Evolutionary conservation across 2,797 vertebrate species (phyloP), one percentile per base, ranked within the genome.

Genomic region (Malacoraja senta): DNA sequence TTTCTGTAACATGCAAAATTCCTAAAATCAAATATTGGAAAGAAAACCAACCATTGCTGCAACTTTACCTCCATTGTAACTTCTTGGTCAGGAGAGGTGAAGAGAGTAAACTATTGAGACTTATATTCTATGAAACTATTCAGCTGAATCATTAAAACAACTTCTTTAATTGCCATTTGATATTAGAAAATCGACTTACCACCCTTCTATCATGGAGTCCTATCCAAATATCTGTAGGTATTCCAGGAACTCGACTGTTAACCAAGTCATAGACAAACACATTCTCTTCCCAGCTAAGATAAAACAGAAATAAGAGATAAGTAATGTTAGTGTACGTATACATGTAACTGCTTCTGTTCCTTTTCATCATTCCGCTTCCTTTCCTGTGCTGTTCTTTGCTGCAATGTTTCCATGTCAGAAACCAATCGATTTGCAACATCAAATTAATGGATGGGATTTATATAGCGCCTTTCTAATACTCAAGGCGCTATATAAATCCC

Each of bases 191-290:
- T n/a, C 12, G 38, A 93, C 95, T 95, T 94, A 97, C 97, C 97
- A 97, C 96, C 93, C 97, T 96, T 0, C 97, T 95, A 94, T 97
- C 97, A 0, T 97, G 97, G 93, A 97, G 97, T 35, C 97, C 97
- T 0, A 93, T 97, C 97, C 97, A 97, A 94, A 97, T 96, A 95
- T 97, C 96, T 0, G 96, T 97, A 19, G 97, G 97, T 93, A 97
- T 97, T 92, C 97, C 97, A 0, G 97, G 96, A 35, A 97, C 96
- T 0, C 97, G 97, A 94, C 96, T 98, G 95, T 97, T 97, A 88
- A 97, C 96, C 72, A 98, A 96, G 93, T 97, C 97, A 0, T 97
- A 97, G 53, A 97, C 96, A 2, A 98, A 98, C 93, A 97, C 96
- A 0, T 97, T 97, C 94, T 98, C 97, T 93, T 97, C 96, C 97